Evolutionary conservation across 2,888 invertebrate genomes (phyloP), one percentile per base, ranked within the genome.

Genomic region (Ectemnius continuus): DNA sequence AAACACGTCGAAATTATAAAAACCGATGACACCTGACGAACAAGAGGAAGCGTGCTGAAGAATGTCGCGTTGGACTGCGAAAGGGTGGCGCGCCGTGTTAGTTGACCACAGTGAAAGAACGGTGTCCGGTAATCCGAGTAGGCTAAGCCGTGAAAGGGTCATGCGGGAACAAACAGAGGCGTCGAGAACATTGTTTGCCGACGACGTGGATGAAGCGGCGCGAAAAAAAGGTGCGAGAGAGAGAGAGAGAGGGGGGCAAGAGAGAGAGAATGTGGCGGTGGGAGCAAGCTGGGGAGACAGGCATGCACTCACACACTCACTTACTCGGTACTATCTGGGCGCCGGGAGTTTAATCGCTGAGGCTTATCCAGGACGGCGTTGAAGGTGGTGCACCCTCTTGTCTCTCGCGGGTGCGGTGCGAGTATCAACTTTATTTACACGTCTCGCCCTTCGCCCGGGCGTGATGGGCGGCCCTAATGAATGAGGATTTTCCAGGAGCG

Each of bases 381-480:
- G 58, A 66, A 62, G 61, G 59, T 47, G 36, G 48, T 36, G 36
- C 36, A 36, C 36, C 36, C 36, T 11, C 36, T 36, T 36, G 36
- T 36, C 36, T 36, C 36, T 36, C 36, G 36, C 47, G 58, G 28
- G 48, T 3, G 13, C 67, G 28, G 5, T 28, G 3, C 62, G 18
- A 56, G 63, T 61, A 67, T 68, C 61, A 46, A 56, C 64, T 69
- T 62, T 67, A 70, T 76, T 76, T 70, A 67, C 66, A 66, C 18
- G 59, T 57, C 46, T 60, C 48, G 36, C 52, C 61, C 60, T 52
- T 62, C 69, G 59, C 64, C 62, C 45, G 46, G 16, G 20, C 47
- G n/a, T 16, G 16, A n/a, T 60, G 66, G 62, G 70, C 65, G 26
- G 28, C 52, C 46, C 57, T 72, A 78, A 79, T 70, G 77, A 82